Percentiles rank a stretch among this genome's conserved stretches.
These are phyloP conservation scores for Sphaerodactylus townsendi DNA, from an alignment of 2,113 vertebrate genomes.

Conservation along the genomic window DNA sequence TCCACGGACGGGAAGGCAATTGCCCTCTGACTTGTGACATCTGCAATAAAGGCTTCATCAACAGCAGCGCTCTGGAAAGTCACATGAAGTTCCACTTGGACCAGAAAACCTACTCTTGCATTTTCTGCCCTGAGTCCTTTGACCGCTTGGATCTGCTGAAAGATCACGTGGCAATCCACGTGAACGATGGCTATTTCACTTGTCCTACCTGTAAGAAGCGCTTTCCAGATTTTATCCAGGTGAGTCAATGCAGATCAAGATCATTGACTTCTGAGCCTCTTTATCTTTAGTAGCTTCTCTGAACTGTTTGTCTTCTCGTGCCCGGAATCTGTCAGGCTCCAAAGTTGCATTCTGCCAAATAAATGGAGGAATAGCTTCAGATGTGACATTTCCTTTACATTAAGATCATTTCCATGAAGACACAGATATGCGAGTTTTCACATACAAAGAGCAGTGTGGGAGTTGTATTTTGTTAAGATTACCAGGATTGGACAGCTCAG, in stretches of 20 bases:
- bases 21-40: slow-evolving; percentile 91
- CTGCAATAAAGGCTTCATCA: slow-evolving; percentile 93
- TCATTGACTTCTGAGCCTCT: accelerated
- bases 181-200: slow-evolving; percentile 87
- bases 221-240: slow-evolving; percentile 97
- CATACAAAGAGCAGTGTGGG: neutral
- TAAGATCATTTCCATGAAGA: neutral
- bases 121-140: slow-evolving; percentile 90
- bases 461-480: neutral
- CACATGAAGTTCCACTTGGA: slow-evolving; percentile 93
- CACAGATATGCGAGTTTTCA: neutral
- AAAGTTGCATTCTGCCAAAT: neutral
- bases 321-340: neutral
- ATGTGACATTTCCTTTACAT: neutral
- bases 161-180: slow-evolving; percentile 89
- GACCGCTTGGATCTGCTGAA: slow-evolving; percentile 92
- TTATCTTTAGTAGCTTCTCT: neutral
- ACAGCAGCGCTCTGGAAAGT: slow-evolving; percentile 85
- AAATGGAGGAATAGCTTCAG: neutral
- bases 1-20: slow-evolving; percentile 89
- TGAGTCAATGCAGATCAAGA: slow-evolving; percentile 53
- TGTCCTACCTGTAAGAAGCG: slow-evolving; percentile 96
- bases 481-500: neutral
- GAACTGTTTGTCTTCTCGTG: neutral
- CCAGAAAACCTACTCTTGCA: slow-evolving; percentile 92